phyloP scores from a whole-genome alignment of 2,113 vertebrate genomes.

The Heterotis niloticus region DNA sequence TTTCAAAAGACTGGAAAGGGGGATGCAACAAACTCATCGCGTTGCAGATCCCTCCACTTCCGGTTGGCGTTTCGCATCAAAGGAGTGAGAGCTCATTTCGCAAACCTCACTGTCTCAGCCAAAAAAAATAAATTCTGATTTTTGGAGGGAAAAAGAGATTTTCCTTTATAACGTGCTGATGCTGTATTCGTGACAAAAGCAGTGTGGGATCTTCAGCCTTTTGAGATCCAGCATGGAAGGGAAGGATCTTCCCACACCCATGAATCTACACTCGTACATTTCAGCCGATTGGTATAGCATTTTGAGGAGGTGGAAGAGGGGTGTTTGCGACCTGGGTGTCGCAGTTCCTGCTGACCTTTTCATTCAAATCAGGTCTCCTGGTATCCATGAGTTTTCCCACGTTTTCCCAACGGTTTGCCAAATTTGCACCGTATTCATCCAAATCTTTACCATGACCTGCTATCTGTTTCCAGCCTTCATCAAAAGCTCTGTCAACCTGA shows the following conservation, averaged over 20 bases:
- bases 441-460: not conserved
- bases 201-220: not conserved
- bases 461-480: too few relatives aligned
- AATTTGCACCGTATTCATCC: not conserved
- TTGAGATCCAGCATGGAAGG: slow-evolving; percentile 3
- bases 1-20: not conserved
- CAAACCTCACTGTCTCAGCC: slow-evolving; percentile 20
- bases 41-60: slow-evolving; percentile 19
- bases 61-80: slow-evolving; percentile 20
- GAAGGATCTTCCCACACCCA: not conserved
- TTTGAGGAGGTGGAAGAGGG: too few relatives aligned
- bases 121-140: slow-evolving; percentile 31
- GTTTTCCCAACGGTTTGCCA: too few relatives aligned
- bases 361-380: too few relatives aligned
- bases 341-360: too few relatives aligned
- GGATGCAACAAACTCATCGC: not conserved
- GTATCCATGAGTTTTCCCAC: too few relatives aligned
- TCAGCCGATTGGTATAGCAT: too few relatives aligned
- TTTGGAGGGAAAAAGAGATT: slow-evolving; percentile 27
- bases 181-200: slow-evolving; percentile 1
- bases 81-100: slow-evolving; percentile 24
- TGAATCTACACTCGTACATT: not conserved
- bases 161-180: slow-evolving; percentile 19
- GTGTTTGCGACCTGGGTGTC: too few relatives aligned
- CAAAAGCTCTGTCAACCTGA: too few relatives aligned